phyloP scores from a whole-genome alignment of 2,113 vertebrate species.

The Paradisaea rubra region DNA sequence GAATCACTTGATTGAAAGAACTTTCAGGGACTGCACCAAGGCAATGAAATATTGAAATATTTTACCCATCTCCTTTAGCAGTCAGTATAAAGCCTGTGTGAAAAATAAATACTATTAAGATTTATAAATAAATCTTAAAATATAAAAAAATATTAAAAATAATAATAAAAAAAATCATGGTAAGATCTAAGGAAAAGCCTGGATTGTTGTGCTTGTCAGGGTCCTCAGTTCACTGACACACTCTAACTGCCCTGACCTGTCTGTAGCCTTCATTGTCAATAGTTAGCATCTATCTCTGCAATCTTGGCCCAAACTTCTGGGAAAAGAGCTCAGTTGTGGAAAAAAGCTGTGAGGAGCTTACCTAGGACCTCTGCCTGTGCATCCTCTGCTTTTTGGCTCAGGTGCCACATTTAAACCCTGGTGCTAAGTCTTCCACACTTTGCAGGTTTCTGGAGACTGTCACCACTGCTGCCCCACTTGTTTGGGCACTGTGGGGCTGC shows the following conservation, averaged over 20 bases:
- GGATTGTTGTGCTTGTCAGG: not conserved
- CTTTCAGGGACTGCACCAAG: not conserved
- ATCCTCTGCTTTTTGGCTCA: not conserved
- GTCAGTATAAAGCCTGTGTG: not conserved
- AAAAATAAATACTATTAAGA: not conserved
- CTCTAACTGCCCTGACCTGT: not conserved
- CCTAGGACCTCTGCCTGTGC: not conserved
- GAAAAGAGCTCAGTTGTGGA: not conserved
- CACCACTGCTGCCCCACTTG: accelerated
- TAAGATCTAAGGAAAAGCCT: not conserved
- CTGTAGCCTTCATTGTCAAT: not conserved
- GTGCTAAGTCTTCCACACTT: not conserved
- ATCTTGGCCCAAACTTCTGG: not conserved
- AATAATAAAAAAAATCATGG: not conserved
- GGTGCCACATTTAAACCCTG: not conserved
- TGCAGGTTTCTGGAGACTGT: not conserved
- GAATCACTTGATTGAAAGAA: not conserved
- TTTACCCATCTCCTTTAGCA: not conserved
- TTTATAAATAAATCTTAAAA: no score
- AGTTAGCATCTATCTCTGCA: not conserved
- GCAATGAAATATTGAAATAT: not conserved
- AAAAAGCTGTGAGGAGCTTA: not conserved
- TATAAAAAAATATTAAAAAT: not conserved
- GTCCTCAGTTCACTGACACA: not conserved
- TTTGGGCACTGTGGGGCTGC: not conserved